These are phyloP conservation scores for Machimus atricapillus DNA, from an alignment of 2,888 invertebrate genomes.

Conservation along the genomic window DNA sequence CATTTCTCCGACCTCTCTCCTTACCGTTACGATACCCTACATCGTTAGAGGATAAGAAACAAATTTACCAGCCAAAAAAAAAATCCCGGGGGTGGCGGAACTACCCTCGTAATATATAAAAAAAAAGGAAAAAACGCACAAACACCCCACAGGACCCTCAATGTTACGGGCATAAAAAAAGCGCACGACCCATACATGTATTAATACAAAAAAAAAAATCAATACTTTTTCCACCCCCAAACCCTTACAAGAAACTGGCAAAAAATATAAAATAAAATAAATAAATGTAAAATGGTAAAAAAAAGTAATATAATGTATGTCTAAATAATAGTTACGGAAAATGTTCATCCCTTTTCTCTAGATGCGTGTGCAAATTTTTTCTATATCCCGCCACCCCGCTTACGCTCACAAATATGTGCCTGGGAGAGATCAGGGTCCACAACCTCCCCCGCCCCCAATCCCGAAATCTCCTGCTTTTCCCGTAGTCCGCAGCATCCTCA, in stretches of 20 bases:
- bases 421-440: background rate
- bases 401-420: background rate
- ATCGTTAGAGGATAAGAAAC: background rate
- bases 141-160: background rate
- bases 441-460: background rate
- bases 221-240: background rate
- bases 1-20: background rate
- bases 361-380: background rate
- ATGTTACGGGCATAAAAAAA: background rate
- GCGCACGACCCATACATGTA: background rate
- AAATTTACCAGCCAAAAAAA: background rate
- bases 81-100: background rate
- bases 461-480: background rate
- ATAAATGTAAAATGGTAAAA: background rate
- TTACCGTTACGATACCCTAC: background rate
- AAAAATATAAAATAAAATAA: background rate
- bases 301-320: background rate
- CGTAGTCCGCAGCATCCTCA: background rate
- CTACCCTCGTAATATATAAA: background rate
- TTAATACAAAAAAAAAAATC: background rate
- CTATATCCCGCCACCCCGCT: background rate
- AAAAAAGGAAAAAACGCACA: background rate
- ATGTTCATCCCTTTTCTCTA: background rate
- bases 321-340: slow-evolving; percentile 4
- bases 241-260: background rate